Evolutionary conservation across 2,797 vertebrate genomes (phyloP).

Genomic region (Macropus fuliginosus): DNA sequence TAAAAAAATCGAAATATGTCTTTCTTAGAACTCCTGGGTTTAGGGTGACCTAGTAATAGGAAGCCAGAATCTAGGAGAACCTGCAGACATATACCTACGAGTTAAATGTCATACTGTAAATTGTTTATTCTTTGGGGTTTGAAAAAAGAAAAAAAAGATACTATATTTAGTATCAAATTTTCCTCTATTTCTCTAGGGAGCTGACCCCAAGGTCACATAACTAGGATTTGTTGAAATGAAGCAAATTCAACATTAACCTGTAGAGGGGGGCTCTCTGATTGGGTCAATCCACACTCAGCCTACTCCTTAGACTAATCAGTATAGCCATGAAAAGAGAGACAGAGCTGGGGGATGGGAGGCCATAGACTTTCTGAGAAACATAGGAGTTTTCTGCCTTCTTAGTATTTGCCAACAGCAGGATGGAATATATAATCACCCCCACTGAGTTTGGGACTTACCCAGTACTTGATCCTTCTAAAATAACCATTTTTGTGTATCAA

Average conservation of each 20-base stretch:
- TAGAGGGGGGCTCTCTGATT: not conserved
- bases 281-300: not conserved
- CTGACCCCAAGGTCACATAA: not conserved
- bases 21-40: not conserved
- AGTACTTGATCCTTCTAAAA: not conserved
- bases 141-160: not conserved
- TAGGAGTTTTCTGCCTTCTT: not conserved
- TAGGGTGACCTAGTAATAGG: not conserved
- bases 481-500: not conserved
- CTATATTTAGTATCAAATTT: not conserved
- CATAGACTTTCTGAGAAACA: not conserved
- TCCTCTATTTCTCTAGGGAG: not conserved
- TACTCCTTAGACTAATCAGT: not conserved
- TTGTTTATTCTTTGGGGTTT: not conserved
- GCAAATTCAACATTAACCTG: not conserved
- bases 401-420: not conserved
- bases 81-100: not conserved
- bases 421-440: not conserved
- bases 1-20: not conserved
- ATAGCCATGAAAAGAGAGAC: not conserved
- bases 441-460: not conserved
- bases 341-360: not conserved
- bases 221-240: not conserved
- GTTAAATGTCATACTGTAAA: not conserved
- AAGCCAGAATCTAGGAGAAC: not conserved